Evolutionary conservation across 2,888 invertebrate species (phyloP).

Genomic region (Lasioglossum villosulum): DNA sequence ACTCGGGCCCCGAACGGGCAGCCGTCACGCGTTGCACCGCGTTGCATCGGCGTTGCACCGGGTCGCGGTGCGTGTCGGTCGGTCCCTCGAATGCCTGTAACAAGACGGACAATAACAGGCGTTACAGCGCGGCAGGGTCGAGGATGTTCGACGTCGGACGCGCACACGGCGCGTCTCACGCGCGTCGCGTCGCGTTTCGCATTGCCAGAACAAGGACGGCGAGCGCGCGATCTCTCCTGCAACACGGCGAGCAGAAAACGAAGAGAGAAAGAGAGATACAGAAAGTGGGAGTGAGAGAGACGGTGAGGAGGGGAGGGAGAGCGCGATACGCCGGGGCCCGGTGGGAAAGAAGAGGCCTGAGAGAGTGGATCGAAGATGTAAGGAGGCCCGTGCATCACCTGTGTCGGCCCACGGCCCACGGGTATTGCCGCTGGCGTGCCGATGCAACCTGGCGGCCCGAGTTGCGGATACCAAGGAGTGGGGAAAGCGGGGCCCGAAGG

Average conservation of each 20-base stretch:
- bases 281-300: neutral
- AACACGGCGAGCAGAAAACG: constrained; percentile 45
- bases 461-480: neutral
- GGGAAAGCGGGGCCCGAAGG: constrained; percentile 42
- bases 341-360: constrained; percentile 76
- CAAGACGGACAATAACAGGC: constrained; percentile 74
- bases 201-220: constrained; percentile 12
- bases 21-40: constrained; percentile 22
- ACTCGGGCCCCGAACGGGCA: constrained; percentile 35
- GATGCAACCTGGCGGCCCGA: constrained; percentile 64
- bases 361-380: constrained; percentile 78
- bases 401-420: constrained; percentile 77
- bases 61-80: constrained; percentile 14
- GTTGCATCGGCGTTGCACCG: neutral
- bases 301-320: constrained; percentile 33
- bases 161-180: constrained; percentile 56
- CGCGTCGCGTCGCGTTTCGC: constrained; percentile 23
- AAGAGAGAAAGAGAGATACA: neutral
- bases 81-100: constrained; percentile 54
- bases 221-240: constrained; percentile 41
- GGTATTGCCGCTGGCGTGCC: constrained; percentile 76
- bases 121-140: constrained; percentile 65
- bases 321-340: constrained; percentile 60
- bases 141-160: constrained; percentile 63
- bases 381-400: constrained; percentile 78